A percentile compares a stretch with the other conserved stretches of the same genome.
phyloP scores from a whole-genome alignment of 2,113 vertebrate species.

The Microcebus ravelobensis region DNA sequence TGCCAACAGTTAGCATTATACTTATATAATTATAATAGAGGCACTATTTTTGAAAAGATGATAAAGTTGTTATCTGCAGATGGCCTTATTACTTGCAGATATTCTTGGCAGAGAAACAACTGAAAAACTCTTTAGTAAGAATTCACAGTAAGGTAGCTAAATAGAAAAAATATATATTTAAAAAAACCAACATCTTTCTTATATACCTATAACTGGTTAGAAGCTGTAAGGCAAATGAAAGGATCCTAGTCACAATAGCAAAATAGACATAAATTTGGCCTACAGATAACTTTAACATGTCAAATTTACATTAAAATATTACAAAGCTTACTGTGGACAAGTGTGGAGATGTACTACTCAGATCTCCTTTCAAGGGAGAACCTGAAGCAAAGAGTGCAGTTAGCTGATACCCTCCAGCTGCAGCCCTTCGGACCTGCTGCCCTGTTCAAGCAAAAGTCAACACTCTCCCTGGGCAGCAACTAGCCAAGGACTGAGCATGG shows the following conservation, averaged over 20 bases:
- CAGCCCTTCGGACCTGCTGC: not conserved
- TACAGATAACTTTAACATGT: not conserved
- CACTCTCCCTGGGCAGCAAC: not conserved
- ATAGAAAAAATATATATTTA: not conserved
- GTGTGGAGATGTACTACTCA: not conserved
- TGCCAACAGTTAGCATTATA: not conserved
- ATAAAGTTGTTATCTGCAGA: not conserved
- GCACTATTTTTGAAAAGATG: not conserved
- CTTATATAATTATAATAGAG: not conserved
- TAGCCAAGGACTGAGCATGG: not conserved
- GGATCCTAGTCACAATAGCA: not conserved
- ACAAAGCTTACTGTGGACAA: not conserved
- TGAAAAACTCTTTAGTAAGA: not conserved
- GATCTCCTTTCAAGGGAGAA: not conserved
- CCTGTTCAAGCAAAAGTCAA: not conserved
- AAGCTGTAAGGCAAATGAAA: not conserved
- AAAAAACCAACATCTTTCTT: not conserved
- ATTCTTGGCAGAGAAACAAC: not conserved
- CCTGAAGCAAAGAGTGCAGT: not conserved
- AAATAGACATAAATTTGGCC: not conserved
- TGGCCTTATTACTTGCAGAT: not conserved
- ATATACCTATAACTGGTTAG: not conserved
- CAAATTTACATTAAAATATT: not conserved
- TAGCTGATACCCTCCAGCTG: not conserved
- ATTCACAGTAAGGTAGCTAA: slow-evolving; percentile 7